Evolutionary conservation across 2,888 invertebrate genomes (phyloP), one percentile per base, ranked within the genome.

Genomic region (Eurytoma californica): DNA sequence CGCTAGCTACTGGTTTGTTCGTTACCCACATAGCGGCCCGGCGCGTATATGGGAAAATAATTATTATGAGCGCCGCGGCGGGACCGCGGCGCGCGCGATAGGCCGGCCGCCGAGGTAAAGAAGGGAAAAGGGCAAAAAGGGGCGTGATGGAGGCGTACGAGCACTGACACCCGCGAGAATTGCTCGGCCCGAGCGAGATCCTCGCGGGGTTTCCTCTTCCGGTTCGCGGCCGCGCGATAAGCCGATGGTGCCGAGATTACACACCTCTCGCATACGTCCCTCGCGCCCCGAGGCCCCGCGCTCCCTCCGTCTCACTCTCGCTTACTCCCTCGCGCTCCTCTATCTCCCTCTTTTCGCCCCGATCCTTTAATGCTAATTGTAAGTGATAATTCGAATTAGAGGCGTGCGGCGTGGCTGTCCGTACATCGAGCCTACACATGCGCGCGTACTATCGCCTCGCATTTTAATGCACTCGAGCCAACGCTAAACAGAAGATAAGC

Each of bases 11-110:
- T 83, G 84, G 84, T 82, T 80, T 77, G 83, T 85, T 85, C 82
- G 83, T 85, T 84, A 79, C 77, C 70, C 20, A 67, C 24, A 13
- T 51, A 78, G 55, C 76, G 18, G 66, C 49, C 60, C 55, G 57
- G 69, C 79, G 77, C 80, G 83, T 85, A 83, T 87, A 87, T 86
- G 87, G 86, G 85, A 86, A 87, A 88, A 87, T 88, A 88, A 88
- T 89, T 87, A 88, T 88, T 85, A 85, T 85, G 85, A 86, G 83
- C 84, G 83, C 85, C 85, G 53, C 72, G 82, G 79, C 83, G 77
- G 49, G 28, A 24, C 14, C 5, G 16, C 30, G 12, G 58, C 28
- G 47, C 18, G 47, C n/a, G 24, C 60, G 24, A 65, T 14, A 7
- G 61, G 13, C 16, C 7, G 30, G 28, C 30, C 70, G 53, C 14